Percentiles rank a stretch among this genome's conserved stretches.
These are phyloP conservation scores for Folsomia manolachei DNA, from an alignment of 2,888 invertebrate genomes.

Conservation along the genomic window DNA sequence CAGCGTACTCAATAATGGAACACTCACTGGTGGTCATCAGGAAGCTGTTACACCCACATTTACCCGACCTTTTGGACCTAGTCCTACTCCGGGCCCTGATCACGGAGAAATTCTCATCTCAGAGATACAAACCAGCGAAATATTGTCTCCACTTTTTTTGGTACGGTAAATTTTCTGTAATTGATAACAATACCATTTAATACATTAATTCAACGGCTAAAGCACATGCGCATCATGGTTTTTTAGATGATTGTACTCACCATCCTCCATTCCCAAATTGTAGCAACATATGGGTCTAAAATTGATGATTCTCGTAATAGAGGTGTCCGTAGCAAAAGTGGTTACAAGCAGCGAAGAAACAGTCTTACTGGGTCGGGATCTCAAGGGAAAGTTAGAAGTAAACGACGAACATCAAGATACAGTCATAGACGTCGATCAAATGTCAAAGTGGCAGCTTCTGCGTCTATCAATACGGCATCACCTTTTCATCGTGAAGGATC, in stretches of 20 bases:
- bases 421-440: slow-evolving; percentile 28
- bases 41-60: not conserved
- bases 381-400: slow-evolving; percentile 18
- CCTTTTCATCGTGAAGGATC: not conserved
- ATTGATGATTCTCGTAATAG: slow-evolving; percentile 16
- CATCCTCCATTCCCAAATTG: slow-evolving; percentile 77
- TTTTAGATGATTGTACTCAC: slow-evolving; percentile 72
- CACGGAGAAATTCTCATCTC: slow-evolving; percentile 20
- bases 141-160: slow-evolving; percentile 69
- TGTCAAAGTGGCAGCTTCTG: not conserved
- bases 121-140: slow-evolving; percentile 57
- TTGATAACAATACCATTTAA: no score
- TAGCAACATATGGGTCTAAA: slow-evolving; percentile 62
- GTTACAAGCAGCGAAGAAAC: slow-evolving; percentile 20
- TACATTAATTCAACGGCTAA: no score
- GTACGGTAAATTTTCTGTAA: no score
- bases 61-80: slow-evolving; percentile 4
- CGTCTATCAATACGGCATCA: not conserved
- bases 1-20: slow-evolving; percentile 22
- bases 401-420: slow-evolving; percentile 32
- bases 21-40: slow-evolving; percentile 5
- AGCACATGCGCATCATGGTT: no score
- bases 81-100: not conserved
- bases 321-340: slow-evolving; percentile 12
- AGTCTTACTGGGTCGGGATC: slow-evolving; percentile 18